Evolutionary conservation across 1,140 invertebrate species (phyloP).

Genomic region (Andrena cerasifolii): DNA sequence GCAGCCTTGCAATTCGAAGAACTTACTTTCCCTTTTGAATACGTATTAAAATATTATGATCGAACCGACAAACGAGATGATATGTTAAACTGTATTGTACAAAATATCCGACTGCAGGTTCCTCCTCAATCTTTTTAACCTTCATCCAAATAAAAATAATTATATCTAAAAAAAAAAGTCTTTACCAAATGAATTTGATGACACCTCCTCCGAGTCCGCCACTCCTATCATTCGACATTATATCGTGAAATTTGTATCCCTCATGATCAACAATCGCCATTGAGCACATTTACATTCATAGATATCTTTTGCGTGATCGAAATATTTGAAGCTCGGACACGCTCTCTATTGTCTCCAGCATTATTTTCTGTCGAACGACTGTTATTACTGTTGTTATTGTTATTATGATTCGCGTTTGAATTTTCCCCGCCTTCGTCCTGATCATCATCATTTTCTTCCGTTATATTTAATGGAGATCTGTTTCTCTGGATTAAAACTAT

Average conservation of each 20-base stretch:
- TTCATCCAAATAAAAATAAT: no score
- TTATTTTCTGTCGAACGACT: slow-evolving; percentile 47
- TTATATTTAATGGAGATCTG: slow-evolving; percentile 44
- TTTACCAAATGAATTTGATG: neutral
- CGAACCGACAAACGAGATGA: neutral
- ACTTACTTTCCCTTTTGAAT: neutral
- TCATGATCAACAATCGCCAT: slow-evolving; percentile 61
- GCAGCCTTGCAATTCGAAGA: neutral
- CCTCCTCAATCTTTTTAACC: neutral
- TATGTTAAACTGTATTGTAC: no score
- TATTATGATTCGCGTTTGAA: slow-evolving; percentile 15
- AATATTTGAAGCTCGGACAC: slow-evolving; percentile 59
- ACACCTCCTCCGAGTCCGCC: neutral
- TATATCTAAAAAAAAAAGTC: neutral
- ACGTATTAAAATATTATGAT: slow-evolving; percentile 5
- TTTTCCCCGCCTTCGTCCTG: no score
- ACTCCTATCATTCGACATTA: neutral
- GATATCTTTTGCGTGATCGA: slow-evolving; percentile 68
- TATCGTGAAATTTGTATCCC: neutral
- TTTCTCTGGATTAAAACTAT: slow-evolving; percentile 61
- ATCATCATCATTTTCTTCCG: neutral
- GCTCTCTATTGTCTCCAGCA: slow-evolving; percentile 47
- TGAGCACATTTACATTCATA: slow-evolving; percentile 68
- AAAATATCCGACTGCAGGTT: no score
- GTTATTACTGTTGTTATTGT: slow-evolving; percentile 35